Evolutionary conservation across 2,888 invertebrate genomes (phyloP).

Genomic region (Hedychridium roseum): DNA sequence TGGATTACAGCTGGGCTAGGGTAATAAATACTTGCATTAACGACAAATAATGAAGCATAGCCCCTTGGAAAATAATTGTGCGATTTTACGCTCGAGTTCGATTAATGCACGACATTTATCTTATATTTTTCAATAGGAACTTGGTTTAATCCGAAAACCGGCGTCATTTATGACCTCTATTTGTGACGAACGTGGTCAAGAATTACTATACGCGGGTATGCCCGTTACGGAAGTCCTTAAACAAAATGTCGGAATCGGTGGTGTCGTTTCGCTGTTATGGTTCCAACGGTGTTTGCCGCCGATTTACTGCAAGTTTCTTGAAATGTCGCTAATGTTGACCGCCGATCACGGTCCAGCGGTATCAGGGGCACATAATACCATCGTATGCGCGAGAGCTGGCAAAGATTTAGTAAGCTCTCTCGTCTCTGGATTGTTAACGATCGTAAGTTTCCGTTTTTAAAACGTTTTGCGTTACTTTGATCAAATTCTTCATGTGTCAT

Average conservation of each 20-base stretch:
- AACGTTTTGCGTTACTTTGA: not conserved
- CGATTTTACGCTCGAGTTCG: too few species aligned
- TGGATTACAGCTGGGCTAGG: constrained; percentile 99
- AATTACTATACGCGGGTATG: constrained; percentile 95
- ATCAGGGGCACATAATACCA: constrained; percentile 98
- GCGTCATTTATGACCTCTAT: constrained; percentile 99
- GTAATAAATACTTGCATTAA: too few species aligned
- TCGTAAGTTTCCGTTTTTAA: constrained; percentile 71
- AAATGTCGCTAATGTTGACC: constrained; percentile 98
- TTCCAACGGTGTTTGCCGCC: constrained; percentile 96
- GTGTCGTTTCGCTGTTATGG: constrained; percentile 96
- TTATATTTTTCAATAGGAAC: too few species aligned
- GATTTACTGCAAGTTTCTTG: constrained; percentile 96
- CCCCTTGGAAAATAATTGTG: too few species aligned
- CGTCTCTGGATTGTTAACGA: constrained; percentile 95
- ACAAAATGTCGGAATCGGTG: constrained; percentile 96
- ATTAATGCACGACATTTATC: too few species aligned
- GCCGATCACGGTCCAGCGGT: constrained; percentile 99
- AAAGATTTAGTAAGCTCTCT: constrained; percentile 97
- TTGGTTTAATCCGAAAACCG: constrained; percentile 97
- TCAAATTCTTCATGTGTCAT: not conserved
- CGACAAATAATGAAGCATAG: too few species aligned
- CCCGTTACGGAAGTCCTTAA: constrained; percentile 88
- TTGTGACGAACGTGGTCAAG: constrained; percentile 98
- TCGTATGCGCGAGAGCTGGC: constrained; percentile 96